phyloP scores from a whole-genome alignment of 2,797 vertebrate species.

The Enteromius viviparus region DNA sequence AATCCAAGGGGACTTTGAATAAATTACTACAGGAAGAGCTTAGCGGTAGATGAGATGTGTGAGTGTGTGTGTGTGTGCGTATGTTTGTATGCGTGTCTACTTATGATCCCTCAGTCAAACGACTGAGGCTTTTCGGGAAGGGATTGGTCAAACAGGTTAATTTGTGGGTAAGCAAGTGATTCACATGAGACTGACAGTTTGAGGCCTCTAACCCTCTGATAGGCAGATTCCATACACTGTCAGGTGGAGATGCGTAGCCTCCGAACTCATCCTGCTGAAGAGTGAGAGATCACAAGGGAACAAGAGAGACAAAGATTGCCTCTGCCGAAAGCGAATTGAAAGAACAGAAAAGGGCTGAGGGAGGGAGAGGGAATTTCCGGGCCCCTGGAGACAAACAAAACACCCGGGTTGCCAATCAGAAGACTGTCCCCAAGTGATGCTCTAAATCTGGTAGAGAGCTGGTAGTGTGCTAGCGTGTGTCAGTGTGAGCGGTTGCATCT shows the following conservation, averaged over 20 bases:
- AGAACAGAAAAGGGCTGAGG: slow-evolving; percentile 24
- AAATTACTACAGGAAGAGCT: slow-evolving; percentile 55
- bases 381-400: slow-evolving; percentile 43
- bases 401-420: slow-evolving; percentile 46
- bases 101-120: neutral
- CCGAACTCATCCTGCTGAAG: slow-evolving; percentile 9
- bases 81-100: neutral
- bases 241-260: slow-evolving; percentile 31
- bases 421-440: slow-evolving; percentile 39
- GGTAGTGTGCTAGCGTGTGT: slow-evolving; percentile 4
- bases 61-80: neutral
- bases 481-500: slow-evolving; percentile 20
- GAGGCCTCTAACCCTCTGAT: slow-evolving; percentile 38
- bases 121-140: neutral
- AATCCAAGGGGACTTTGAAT: slow-evolving; percentile 54
- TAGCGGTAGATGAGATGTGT: slow-evolving; percentile 20
- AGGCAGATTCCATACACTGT: slow-evolving; percentile 39
- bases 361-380: slow-evolving; percentile 34
- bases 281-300: slow-evolving; percentile 40
- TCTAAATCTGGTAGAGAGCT: slow-evolving; percentile 44
- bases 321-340: slow-evolving; percentile 34
- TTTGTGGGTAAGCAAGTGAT: slow-evolving; percentile 43
- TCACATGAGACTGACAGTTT: slow-evolving; percentile 39
- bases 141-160: slow-evolving; percentile 54
- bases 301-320: slow-evolving; percentile 44